A percentile compares a stretch with the other conserved stretches of the same genome.
Evolutionary conservation across 2,797 vertebrate species (phyloP).

Genomic region (Sebastes glaucus): DNA sequence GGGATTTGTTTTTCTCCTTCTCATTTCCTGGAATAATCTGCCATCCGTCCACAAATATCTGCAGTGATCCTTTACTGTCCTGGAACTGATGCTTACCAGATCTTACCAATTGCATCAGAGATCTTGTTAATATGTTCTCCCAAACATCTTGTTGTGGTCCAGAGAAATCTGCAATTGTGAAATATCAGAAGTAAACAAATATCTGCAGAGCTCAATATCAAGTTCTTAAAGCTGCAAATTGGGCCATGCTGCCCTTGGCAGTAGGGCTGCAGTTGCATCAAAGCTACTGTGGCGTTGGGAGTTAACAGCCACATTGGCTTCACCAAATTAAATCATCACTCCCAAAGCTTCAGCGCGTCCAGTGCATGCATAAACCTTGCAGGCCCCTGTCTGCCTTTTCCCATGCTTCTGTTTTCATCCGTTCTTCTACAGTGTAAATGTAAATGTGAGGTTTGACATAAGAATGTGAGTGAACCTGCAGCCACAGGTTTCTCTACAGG

Average conservation of each 20-base stretch:
- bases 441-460: not conserved
- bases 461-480: not conserved
- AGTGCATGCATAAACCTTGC: conserved; percentile 13
- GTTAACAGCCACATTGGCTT: too few species aligned
- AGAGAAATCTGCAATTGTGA: not conserved
- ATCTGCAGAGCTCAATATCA: too few species aligned
- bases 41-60: too few species aligned
- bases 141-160: conserved; percentile 8
- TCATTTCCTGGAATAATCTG: not conserved
- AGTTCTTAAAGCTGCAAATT: too few species aligned
- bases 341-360: not conserved
- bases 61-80: not conserved
- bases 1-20: conserved; percentile 7
- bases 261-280: too few species aligned
- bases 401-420: not conserved
- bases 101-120: not conserved
- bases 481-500: not conserved
- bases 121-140: conserved; percentile 16
- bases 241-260: too few species aligned
- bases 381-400: conserved; percentile 3
- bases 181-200: too few species aligned
- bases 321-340: too few species aligned
- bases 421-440: conserved; percentile 20
- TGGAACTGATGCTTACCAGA: not conserved
- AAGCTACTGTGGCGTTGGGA: too few species aligned